phyloP scores from a whole-genome alignment of 1,140 invertebrate genomes.

The Neocloeon triangulifer region DNA sequence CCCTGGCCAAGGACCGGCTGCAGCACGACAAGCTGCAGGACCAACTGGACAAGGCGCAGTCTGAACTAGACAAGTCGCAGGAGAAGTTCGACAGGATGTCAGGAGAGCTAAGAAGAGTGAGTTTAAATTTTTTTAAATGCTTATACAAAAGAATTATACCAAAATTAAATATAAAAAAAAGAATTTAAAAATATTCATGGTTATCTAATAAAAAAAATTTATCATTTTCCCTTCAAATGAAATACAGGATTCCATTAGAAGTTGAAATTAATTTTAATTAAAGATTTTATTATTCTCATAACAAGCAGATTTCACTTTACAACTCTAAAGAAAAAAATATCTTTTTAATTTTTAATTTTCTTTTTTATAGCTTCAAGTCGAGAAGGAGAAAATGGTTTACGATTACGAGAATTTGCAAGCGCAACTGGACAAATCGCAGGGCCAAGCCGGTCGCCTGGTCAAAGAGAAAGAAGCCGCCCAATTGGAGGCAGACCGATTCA shows the following conservation, averaged over 20 bases:
- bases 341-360: too few species aligned
- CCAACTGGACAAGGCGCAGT: slow-evolving; percentile 65
- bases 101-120: slow-evolving; percentile 55
- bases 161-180: too few species aligned
- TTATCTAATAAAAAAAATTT: too few species aligned
- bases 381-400: slow-evolving; percentile 71
- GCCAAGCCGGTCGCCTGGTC: slow-evolving; percentile 61
- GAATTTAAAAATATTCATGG: too few species aligned
- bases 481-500: slow-evolving; percentile 58
- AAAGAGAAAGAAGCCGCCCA: slow-evolving; percentile 72
- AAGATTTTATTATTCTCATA: too few species aligned
- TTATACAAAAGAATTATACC: too few species aligned
- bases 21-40: slow-evolving; percentile 79
- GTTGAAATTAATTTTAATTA: too few species aligned
- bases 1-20: slow-evolving; percentile 67
- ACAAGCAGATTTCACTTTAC: too few species aligned
- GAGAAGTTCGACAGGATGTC: slow-evolving; percentile 62
- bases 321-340: slow-evolving; percentile 6
- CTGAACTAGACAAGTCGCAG: slow-evolving; percentile 73
- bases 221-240: too few species aligned
- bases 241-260: too few species aligned
- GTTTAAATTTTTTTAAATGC: slow-evolving; percentile 12
- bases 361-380: slow-evolving; percentile 59
- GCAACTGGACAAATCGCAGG: slow-evolving; percentile 70
- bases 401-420: slow-evolving; percentile 75